Evolutionary conservation across 2,797 vertebrate genomes (phyloP), one percentile per base, ranked within the genome.

Genomic region (Myoxocephalus aenaeus): DNA sequence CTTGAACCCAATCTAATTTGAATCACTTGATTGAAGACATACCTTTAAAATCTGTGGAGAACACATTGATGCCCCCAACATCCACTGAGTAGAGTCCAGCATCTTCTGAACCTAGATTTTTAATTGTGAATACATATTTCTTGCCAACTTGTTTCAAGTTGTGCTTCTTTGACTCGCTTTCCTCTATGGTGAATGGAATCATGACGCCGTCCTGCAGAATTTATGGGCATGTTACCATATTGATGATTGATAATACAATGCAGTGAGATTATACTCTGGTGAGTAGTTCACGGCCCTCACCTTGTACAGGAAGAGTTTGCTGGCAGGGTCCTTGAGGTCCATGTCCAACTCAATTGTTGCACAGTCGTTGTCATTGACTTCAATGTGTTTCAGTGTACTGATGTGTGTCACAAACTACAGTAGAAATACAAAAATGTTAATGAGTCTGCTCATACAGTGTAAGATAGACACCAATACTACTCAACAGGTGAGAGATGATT

Each of bases 11-110:
- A 46, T 70, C 3, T 32, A 20, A 62, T n/a, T 15, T 42, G 13
- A 62, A 73, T 73, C 4, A 50, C 15, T 3, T 57, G 32, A 46
- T 50, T 67, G 4, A 64, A 57, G 25, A 75, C 70, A 75, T 92
- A 97, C 97, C 90, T 72, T 96, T 95, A 73, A 96, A 93, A 20
- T 97, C 95, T 0, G 96, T 97, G 48, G 97, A 96, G 91, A 99
- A 98, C 59, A 99, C 50, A 36, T 95, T 96, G 11, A 95, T 87
- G 0, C 96, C 96, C 82, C 94, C 96, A 86, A 98, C 95, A 84
- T 95, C 95, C 89, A 98, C 93, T 53, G 97, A 96, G 83, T 98
- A 98, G 17, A 98, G 71, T 38, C 97, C 97, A 0, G 96, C 96
- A 32, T 98, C 97, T 20, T 96, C 95, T 0, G 88, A 76, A 36